Evolutionary conservation across 1,140 invertebrate species (phyloP).

Genomic region (Cydia pomonella): DNA sequence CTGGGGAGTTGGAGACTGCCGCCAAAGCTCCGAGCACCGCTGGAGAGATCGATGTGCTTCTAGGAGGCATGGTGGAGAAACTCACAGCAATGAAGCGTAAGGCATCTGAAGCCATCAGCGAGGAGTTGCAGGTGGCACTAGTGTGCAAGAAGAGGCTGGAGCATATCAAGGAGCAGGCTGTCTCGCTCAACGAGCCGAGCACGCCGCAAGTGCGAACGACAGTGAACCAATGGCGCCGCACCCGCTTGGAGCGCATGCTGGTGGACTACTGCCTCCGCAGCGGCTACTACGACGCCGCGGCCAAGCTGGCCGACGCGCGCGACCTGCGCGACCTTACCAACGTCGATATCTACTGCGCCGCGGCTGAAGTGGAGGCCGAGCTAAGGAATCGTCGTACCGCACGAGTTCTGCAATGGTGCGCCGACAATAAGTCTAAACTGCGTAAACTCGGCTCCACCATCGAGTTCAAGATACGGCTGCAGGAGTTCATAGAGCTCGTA

Average conservation of each 20-base stretch:
- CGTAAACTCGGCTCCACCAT: slow-evolving; percentile 94
- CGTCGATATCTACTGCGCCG: slow-evolving; percentile 94
- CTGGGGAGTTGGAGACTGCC: slow-evolving; percentile 89
- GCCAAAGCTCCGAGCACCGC: slow-evolving; percentile 80
- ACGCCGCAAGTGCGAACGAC: slow-evolving; percentile 75
- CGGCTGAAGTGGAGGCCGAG: slow-evolving; percentile 92
- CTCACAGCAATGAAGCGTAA: slow-evolving; percentile 95
- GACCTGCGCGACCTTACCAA: slow-evolving; percentile 95
- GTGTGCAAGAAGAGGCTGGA: slow-evolving; percentile 95
- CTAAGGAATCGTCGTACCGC: slow-evolving; percentile 90
- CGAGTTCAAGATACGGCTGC: slow-evolving; percentile 95
- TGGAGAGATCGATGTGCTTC: slow-evolving; percentile 88
- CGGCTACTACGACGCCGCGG: slow-evolving; percentile 97
- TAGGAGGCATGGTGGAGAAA: slow-evolving; percentile 94
- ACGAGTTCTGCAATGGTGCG: slow-evolving; percentile 97
- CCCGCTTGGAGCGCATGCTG: slow-evolving; percentile 95
- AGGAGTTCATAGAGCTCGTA: slow-evolving; percentile 98
- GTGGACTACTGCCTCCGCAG: slow-evolving; percentile 98
- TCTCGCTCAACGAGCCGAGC: slow-evolving; percentile 57
- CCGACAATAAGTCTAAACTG: slow-evolving; percentile 98
- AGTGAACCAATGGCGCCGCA: slow-evolving; percentile 91
- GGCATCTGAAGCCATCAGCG: slow-evolving; percentile 94
- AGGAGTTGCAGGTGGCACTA: slow-evolving; percentile 93
- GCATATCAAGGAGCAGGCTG: slow-evolving; percentile 92
- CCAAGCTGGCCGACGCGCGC: slow-evolving; percentile 90